These are phyloP conservation scores for Steromphala cineraria DNA, from an alignment of 2,888 invertebrate genomes.

Conservation along the genomic window DNA sequence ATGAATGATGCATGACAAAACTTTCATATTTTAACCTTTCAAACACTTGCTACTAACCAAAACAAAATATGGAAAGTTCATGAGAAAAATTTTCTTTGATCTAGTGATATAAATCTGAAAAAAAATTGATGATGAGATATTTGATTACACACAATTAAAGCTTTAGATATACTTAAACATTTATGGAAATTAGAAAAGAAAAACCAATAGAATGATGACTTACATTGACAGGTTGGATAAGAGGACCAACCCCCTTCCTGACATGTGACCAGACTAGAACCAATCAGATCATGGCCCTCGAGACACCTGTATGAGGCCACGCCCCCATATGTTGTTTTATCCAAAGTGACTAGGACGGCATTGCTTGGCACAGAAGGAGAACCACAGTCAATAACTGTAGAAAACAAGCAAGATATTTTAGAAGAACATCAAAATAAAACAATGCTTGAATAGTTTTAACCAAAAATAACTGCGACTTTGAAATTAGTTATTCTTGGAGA, in stretches of 20 bases:
- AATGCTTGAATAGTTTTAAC: no score
- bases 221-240: conserved; percentile 54
- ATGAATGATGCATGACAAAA: not conserved
- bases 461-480: no score
- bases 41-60: no score
- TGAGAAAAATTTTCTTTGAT: no score
- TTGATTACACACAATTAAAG: no score
- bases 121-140: no score
- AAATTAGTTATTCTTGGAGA: no score
- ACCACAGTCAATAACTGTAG: conserved; percentile 61
- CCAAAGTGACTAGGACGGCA: conserved; percentile 48
- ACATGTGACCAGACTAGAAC: conserved; percentile 44
- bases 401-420: not conserved
- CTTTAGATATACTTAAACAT: no score
- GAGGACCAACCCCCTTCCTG: conserved; percentile 49
- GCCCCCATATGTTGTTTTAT: conserved; percentile 52
- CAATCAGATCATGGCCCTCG: conserved; percentile 48
- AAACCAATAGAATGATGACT: conserved; percentile 4
- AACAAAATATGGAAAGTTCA: no score
- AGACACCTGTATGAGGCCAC: conserved; percentile 53
- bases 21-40: no score
- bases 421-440: not conserved
- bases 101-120: no score
- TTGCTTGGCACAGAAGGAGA: conserved; percentile 45
- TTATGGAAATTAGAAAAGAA: not conserved